Evolutionary conservation across 2,888 invertebrate species (phyloP).

Genomic region (Bombyx huttoni): DNA sequence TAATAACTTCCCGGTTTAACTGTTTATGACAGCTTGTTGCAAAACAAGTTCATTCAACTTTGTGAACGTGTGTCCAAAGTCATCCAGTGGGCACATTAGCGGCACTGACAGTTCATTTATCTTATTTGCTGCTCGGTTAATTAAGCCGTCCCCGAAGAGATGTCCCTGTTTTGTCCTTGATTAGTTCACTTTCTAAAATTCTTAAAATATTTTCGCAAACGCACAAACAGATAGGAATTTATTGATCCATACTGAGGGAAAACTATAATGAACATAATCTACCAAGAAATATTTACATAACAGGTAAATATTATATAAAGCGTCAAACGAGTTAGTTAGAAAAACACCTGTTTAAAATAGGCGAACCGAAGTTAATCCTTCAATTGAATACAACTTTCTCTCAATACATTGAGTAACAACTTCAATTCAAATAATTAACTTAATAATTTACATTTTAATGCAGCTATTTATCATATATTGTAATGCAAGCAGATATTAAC

Average conservation of each 20-base stretch:
- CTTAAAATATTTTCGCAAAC: neutral
- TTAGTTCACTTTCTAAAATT: neutral
- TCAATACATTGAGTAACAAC: neutral
- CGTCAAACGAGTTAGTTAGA: no score
- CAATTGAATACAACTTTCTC: neutral
- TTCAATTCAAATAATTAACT: no score
- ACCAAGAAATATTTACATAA: neutral
- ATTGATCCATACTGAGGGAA: neutral
- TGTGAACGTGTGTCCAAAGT: conserved; percentile 21
- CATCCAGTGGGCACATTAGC: conserved; percentile 42
- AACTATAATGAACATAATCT: neutral
- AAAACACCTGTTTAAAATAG: no score
- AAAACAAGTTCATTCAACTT: conserved; percentile 3
- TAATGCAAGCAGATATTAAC: no score
- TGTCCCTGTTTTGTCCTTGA: conserved; percentile 38
- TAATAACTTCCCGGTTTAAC: no score
- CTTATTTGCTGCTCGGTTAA: conserved; percentile 62
- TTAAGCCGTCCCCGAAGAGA: conserved; percentile 48
- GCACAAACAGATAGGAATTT: neutral
- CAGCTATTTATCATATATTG: no score
- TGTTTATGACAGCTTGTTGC: neutral
- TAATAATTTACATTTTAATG: no score
- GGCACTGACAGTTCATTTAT: conserved; percentile 61
- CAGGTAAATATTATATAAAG: no score
- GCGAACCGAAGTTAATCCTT: no score